Evolutionary conservation across 53 echinoderm and acorn worm species (phyloP).

Genomic region (Arbacia lixula): DNA sequence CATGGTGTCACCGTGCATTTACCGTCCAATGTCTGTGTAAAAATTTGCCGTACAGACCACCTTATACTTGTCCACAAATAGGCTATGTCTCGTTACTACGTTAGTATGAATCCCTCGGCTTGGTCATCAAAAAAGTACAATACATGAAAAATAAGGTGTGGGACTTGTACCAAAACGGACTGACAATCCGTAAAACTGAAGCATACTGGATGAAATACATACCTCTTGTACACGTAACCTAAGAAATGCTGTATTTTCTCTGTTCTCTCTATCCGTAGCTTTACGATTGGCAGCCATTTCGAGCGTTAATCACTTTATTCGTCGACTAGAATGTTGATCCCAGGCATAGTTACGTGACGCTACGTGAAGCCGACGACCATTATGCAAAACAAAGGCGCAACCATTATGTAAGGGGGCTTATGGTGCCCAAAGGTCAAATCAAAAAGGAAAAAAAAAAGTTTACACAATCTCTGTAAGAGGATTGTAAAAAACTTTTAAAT

Average conservation of each 20-base stretch:
- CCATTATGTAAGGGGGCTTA: constrained; percentile 35
- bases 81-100: too few species aligned
- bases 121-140: too few species aligned
- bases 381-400: constrained; percentile 17
- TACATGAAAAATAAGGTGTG: too few species aligned
- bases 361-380: background rate
- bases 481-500: too few species aligned
- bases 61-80: too few species aligned
- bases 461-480: background rate
- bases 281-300: constrained; percentile 28
- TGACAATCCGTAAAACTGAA: background rate
- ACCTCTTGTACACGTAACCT: constrained; percentile 77
- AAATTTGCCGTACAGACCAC: too few species aligned
- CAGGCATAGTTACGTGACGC: background rate
- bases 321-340: background rate
- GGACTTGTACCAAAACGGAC: background rate
- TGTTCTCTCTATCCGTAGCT: constrained; percentile 9
- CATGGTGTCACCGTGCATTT: too few species aligned
- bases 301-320: background rate
- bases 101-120: too few species aligned
- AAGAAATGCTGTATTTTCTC: constrained; percentile 60
- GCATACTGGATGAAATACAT: too few species aligned
- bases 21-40: too few species aligned
- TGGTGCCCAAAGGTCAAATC: background rate
- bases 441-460: background rate